Base-by-base conservation (phyloP, 2,113 vertebrate species). In the Atrichornis clamosus region DNA sequence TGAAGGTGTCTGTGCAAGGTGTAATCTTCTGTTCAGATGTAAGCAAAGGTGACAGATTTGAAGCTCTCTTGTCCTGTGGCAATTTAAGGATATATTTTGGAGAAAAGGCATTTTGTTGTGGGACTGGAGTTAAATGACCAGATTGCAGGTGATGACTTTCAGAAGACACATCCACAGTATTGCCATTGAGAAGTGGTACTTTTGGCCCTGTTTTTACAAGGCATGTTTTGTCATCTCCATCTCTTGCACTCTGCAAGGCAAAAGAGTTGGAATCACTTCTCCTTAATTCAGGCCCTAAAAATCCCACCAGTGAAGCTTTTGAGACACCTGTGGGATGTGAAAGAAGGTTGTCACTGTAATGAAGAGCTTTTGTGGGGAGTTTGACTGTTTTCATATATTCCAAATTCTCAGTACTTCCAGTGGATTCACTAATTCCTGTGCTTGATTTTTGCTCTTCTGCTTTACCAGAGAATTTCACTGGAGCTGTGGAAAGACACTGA, bases 71-170 rank as follows among this genome's bases (percentile, higher is more conserved):
- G 56, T 84, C 95, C 53, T 91, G 96, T 5, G 97, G 96, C 79
- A 98, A 85, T 92, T 95, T 97, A 78, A 98, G 97, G 44, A 98
- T 96, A 12, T 98, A 98, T 93, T 98, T 98, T 46, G 98, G 98
- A 79, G 94, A 87, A 75, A 98, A 98, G 42, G 74, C 32, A 30
- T 92, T 84, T 56, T 81, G 86, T 39, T 46, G 27, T 56, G 76
- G 58, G 56, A 44, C 42, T 7, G 50, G 64, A 59, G 30, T 30
- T 32, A 21, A 68, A 9, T 4, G 41, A 73, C 56, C 82, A 75
- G 79, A 55, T 32, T 75, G 30, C 62, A 78, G 72, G 8, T 60
- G 69, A 47, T 60, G 77, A 8, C 6, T 84, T 70, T 81, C 68
- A 83, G 87, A 80, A 84, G 94, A 23, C 26, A 15, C 5, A 0